These are phyloP conservation scores for Pelagia noctiluca DNA, from an alignment of 30 jellyfish, hydroid and myxozoan genomes.

Conservation along the genomic window DNA sequence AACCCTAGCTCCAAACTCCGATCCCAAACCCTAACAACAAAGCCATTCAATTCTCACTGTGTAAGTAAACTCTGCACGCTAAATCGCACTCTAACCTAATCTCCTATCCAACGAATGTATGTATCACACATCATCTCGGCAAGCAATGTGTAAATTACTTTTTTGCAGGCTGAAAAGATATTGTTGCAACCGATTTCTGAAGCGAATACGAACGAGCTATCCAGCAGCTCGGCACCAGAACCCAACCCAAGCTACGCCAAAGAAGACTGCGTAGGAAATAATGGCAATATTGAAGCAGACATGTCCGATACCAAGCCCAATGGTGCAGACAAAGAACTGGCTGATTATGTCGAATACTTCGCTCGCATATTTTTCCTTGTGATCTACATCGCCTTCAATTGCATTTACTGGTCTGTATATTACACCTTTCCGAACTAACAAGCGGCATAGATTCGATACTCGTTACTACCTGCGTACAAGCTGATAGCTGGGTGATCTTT, in stretches of 20 bases:
- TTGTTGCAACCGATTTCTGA: not conserved
- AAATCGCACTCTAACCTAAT: no score
- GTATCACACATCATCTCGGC: no score
- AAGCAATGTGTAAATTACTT: no score
- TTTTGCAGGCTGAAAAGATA: not conserved
- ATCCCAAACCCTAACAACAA: no score
- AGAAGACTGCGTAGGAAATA: not conserved
- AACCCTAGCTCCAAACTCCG: no score
- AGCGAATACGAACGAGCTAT: not conserved
- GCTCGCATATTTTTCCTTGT: conserved; percentile 90
- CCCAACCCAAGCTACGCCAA: not conserved
- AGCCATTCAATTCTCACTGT: no score
- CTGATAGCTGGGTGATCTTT: no score
- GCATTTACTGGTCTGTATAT: conserved; percentile 97
- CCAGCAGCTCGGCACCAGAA: not conserved
- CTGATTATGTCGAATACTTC: conserved; percentile 80
- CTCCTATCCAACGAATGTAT: no score
- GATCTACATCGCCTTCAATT: conserved; percentile 74
- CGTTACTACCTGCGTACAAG: no score
- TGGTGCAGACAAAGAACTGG: conserved; percentile 35
- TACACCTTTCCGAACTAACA: no score
- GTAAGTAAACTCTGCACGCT: no score
- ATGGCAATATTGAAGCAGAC: not conserved
- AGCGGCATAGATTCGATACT: no score
- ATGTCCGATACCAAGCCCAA: not conserved